Base-by-base conservation (phyloP, 2,797 vertebrate species). In the Apogon talboti region DNA sequence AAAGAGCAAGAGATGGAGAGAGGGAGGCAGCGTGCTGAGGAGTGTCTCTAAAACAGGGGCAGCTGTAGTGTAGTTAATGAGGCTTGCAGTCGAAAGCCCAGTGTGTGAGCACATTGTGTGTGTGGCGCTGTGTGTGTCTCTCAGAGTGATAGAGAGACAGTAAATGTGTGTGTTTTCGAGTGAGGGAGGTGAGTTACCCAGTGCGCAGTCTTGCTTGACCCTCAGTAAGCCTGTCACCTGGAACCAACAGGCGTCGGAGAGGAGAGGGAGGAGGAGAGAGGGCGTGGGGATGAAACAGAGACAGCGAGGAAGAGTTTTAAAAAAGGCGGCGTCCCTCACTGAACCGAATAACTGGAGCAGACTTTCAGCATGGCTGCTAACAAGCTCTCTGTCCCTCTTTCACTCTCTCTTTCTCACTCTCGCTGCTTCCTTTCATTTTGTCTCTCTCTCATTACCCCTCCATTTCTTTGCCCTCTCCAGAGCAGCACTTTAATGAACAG, bases 1-100 rank as follows among this genome's bases (percentile, higher is more conserved):
- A 52, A 48, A 57, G 74, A 47, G 46, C 62, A 70, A 48, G 45
- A 40, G 30, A 71, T 56, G 54, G 43, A 68, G 62, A 59, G 63
- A 69, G 77, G 57, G 68, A 78, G 75, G 76, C 48, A 63, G 78
- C 69, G 30, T 82, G 75, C 82, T 82, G 85, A 86, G 79, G 76
- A 87, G 88, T 80, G 82, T 83, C 82, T 89, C 80, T 87, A 85
- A 90, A 89, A 85, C 85, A 86, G 85, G 83, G 84, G 89, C 88
- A 88, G 87, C 92, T 88, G 87, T 91, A 89, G 90, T 87, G 89
- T 76, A 89, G 87, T 85, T 93, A 93, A 93, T 92, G 92, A 93
- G 91, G 87, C 90, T 84, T 91, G 88, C 84, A 90, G 91, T 87
- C 58, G 68, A 89, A 87, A 90, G 78, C 86, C 83, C 88, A 83